Conservation (phyloP, 2,113 vertebrate genomes). For the Anoura caudifer region DNA sequence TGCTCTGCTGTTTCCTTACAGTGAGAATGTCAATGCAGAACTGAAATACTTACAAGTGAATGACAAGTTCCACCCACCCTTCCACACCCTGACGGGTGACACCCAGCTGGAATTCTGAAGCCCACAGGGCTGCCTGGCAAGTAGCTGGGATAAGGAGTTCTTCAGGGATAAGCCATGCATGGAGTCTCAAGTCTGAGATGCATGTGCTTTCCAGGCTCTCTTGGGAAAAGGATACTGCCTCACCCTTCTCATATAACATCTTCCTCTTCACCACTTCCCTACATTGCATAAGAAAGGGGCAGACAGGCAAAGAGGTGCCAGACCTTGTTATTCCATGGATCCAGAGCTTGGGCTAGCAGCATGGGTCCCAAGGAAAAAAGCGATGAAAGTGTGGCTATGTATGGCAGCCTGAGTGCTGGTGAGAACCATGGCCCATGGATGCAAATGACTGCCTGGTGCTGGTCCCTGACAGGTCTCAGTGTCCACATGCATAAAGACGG, state of each 20-base stretch:
- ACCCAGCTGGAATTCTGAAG: not conserved
- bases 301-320: not conserved
- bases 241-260: not conserved
- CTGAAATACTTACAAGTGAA: not conserved
- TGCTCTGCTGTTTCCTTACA: slow-evolving; percentile 44
- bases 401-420: slow-evolving; percentile 29
- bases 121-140: rapidly evolving
- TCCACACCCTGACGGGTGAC: rapidly evolving
- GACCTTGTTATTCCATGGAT: not conserved
- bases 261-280: not conserved
- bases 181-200: rapidly evolving
- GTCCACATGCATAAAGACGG: slow-evolving; percentile 66
- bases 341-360: not conserved
- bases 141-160: not conserved
- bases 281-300: not conserved
- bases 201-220: not conserved
- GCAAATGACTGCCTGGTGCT: slow-evolving; percentile 63
- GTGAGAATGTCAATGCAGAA: not conserved
- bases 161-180: rapidly evolving
- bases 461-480: slow-evolving; percentile 64
- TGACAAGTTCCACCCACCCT: not conserved
- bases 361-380: slow-evolving; percentile 49
- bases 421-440: slow-evolving; percentile 44
- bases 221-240: not conserved
- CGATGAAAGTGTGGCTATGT: slow-evolving; percentile 8